Conservation (phyloP, 2,888 invertebrate species). For the Agrochola macilenta region DNA sequence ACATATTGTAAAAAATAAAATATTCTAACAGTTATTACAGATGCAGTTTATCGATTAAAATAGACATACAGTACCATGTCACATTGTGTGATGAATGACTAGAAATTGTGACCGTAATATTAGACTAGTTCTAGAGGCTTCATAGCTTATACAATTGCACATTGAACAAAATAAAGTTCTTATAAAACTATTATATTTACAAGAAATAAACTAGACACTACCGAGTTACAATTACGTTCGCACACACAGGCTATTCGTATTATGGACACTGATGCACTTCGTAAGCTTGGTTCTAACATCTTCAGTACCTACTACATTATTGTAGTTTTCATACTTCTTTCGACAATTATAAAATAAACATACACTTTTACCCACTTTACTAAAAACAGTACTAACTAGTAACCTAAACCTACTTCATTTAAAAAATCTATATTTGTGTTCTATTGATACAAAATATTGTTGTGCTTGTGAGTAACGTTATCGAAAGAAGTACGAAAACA, state of each 20-base stretch:
- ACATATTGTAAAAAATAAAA: slow-evolving; percentile 60
- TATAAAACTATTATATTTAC: slow-evolving; percentile 59
- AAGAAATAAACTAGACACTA: slow-evolving; percentile 44
- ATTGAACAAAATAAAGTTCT: slow-evolving; percentile 54
- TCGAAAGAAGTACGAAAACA: slow-evolving; percentile 48
- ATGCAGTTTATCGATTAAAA: slow-evolving; percentile 52
- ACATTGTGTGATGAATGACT: slow-evolving; percentile 68
- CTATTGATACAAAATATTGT: slow-evolving; percentile 9
- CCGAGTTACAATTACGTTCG: slow-evolving; percentile 57
- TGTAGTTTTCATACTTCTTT: slow-evolving; percentile 29
- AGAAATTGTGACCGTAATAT: slow-evolving; percentile 65
- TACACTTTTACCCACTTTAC: background rate
- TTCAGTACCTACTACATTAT: slow-evolving; percentile 33
- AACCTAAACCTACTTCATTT: background rate
- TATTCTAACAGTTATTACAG: slow-evolving; percentile 40
- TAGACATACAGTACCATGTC: slow-evolving; percentile 58
- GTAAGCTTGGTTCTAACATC: slow-evolving; percentile 59
- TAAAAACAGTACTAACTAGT: background rate
- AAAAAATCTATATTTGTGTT: slow-evolving; percentile 9
- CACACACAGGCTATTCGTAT: slow-evolving; percentile 50
- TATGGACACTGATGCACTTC: slow-evolving; percentile 62
- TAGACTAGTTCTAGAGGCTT: slow-evolving; percentile 59
- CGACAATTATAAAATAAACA: slow-evolving; percentile 5
- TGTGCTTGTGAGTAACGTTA: background rate
- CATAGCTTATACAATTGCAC: slow-evolving; percentile 73